These are phyloP conservation scores for Eudemis profundana DNA, from an alignment of 2,888 invertebrate genomes.

Conservation along the genomic window DNA sequence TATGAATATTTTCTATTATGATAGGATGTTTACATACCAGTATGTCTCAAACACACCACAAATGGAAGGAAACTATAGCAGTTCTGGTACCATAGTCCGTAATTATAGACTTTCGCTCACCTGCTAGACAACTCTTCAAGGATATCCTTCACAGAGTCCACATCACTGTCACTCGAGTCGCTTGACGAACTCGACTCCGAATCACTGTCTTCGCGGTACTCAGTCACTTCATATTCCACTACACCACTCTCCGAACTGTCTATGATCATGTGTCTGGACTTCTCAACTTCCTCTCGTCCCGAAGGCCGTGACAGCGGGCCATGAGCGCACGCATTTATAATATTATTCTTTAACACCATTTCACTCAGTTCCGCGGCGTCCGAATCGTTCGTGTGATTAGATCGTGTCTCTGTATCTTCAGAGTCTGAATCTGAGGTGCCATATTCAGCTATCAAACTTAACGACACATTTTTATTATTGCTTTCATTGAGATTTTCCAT, in stretches of 20 bases:
- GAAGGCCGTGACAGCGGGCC: constrained; percentile 70
- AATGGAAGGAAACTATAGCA: not conserved
- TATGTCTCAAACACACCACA: not conserved
- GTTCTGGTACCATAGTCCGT: not conserved
- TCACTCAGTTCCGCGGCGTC: constrained; percentile 76
- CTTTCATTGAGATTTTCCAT: constrained; percentile 79
- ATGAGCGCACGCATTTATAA: constrained; percentile 81
- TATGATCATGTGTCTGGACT: constrained; percentile 78
- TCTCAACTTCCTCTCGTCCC: constrained; percentile 63
- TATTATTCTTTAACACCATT: constrained; percentile 82
- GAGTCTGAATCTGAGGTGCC: constrained; percentile 79
- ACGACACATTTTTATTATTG: constrained; percentile 80
- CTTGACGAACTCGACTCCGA: constrained; percentile 69
- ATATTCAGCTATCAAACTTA: constrained; percentile 79
- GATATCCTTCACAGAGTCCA: constrained; percentile 77
- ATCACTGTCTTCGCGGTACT: constrained; percentile 75
- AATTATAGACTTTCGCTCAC: constrained; percentile 51
- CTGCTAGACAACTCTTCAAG: constrained; percentile 74
- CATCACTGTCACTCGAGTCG: constrained; percentile 75
- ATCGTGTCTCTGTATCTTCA: constrained; percentile 69
- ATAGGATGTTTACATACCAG: not conserved
- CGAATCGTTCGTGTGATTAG: constrained; percentile 68
- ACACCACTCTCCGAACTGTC: constrained; percentile 75
- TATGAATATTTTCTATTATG: not conserved
- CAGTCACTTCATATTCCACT: constrained; percentile 77